Conservation (phyloP, 1,140 invertebrate genomes). For the Hydropsyche tenuis region DNA sequence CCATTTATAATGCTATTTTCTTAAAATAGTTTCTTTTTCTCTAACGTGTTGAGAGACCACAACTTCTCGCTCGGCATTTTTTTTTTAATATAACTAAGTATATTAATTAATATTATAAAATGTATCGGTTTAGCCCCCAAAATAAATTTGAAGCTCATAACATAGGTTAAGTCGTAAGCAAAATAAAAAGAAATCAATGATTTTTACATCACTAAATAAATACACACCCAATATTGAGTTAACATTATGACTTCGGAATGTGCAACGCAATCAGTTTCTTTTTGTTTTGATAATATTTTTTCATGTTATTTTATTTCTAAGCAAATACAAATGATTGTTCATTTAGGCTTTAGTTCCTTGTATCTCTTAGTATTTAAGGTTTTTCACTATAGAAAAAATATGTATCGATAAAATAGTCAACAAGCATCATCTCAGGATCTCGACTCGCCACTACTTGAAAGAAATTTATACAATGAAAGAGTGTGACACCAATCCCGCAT, state of each 20-base stretch:
- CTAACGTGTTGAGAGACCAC: slow-evolving; percentile 31
- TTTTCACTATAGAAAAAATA: slow-evolving; percentile 6
- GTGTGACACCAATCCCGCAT: slow-evolving; percentile 37
- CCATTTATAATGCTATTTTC: neutral
- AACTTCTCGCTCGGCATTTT: slow-evolving; percentile 38
- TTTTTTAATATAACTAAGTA: slow-evolving; percentile 25
- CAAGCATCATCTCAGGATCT: slow-evolving; percentile 38
- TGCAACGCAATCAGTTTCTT: slow-evolving; percentile 30
- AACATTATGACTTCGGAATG: slow-evolving; percentile 34
- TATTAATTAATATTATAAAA: slow-evolving; percentile 14
- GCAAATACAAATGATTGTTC: slow-evolving; percentile 31
- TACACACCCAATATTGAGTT: slow-evolving; percentile 25
- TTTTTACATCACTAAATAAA: slow-evolving; percentile 35
- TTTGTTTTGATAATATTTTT: neutral
- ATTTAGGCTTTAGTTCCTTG: slow-evolving; percentile 14
- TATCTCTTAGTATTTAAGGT: neutral
- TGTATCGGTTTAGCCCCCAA: slow-evolving; percentile 34
- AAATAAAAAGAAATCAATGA: slow-evolving; percentile 17
- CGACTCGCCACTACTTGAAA: slow-evolving; percentile 36
- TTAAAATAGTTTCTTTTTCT: slow-evolving; percentile 18
- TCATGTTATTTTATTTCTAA: slow-evolving; percentile 2
- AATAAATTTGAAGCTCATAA: slow-evolving; percentile 36
- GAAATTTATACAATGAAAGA: slow-evolving; percentile 20
- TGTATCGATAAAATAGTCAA: slow-evolving; percentile 36
- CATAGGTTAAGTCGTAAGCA: slow-evolving; percentile 27